Evolutionary conservation across 2,888 invertebrate genomes (phyloP), one percentile per base, ranked within the genome.

Genomic region (Lamellibrachia satsuma): DNA sequence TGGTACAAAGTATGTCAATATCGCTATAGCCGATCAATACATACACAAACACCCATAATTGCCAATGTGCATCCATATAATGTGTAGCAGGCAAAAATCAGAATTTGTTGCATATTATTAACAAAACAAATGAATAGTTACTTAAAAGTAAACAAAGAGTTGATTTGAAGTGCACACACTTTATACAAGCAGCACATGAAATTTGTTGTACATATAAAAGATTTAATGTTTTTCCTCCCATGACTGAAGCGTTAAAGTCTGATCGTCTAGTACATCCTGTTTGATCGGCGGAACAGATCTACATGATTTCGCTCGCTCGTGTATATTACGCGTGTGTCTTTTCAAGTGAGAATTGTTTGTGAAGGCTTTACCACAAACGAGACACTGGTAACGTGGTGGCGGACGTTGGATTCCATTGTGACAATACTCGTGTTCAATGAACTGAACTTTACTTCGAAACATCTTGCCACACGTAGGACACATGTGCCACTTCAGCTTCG

Each of bases 401-500:
- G 39, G 39, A 39, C 39, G 3, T 22, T 75, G 75, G 6, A 75
- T 15, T 15, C 75, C 75, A 15, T 22, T 11, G 75, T 75, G 75
- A 75, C 75, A 4, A 22, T 75, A 75, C 75, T 75, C 75, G 4
- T 75, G 75, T 22, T 22, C n/a, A 0, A 75, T n/a, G 22, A 75
- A n/a, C n/a, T 15, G 75, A 11, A 15, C 22, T 75, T 75, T 75
- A n/a, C 75, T 75, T 6, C 22, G n/a, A 75, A 22, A 75, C 75
- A 75, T 75, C 75, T 75, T 75, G 22, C 75, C 75, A n/a, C 75
- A 75, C 22, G 75, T 75, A 6, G 75, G 22, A 15, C 75, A 75
- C 75, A 75, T 75, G 75, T 75, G 75, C 75, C 75, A 75, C 75
- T 75, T 75, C 22, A 75, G 75, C 75, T 75, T 75, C 22, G 75